A percentile compares a stretch with the other conserved stretches of the same genome.
Conservation (phyloP, 2,888 invertebrate genomes). For the Notodonta dromedarius region DNA sequence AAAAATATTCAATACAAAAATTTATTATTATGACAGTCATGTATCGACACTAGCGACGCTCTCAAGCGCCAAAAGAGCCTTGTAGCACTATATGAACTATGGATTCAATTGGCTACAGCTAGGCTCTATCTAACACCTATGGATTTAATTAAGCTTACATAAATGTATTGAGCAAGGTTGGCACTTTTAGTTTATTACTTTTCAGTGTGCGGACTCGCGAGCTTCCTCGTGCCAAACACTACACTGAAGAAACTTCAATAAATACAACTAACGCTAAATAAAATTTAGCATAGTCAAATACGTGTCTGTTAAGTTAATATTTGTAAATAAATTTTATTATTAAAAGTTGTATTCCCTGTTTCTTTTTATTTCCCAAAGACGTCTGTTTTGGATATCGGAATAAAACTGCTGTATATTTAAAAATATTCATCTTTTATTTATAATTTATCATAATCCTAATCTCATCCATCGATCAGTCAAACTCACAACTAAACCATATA, state of each 20-base stretch:
- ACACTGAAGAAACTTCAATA: slow-evolving; percentile 75
- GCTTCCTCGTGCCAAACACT: slow-evolving; percentile 72
- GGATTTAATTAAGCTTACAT: no score
- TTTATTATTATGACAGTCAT: no score
- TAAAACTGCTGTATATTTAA: slow-evolving; percentile 58
- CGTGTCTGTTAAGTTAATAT: not conserved
- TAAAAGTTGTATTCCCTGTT: no score
- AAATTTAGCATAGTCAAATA: not conserved
- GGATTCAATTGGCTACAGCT: no score
- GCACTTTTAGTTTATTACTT: slow-evolving; percentile 25
- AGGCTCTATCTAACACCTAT: no score
- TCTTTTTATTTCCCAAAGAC: not conserved
- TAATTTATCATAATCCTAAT: slow-evolving; percentile 76
- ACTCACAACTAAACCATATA: slow-evolving; percentile 59
- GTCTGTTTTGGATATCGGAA: slow-evolving; percentile 25
- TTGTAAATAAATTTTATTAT: slow-evolving; percentile 10
- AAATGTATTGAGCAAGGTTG: no score
- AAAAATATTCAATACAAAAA: no score
- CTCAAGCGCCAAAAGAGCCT: no score
- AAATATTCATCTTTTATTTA: slow-evolving; percentile 82
- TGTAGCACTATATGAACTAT: no score
- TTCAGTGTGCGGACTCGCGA: slow-evolving; percentile 68
- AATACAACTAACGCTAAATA: slow-evolving; percentile 11
- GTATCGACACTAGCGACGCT: no score
- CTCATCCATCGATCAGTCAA: slow-evolving; percentile 71